Percentiles rank a stretch among this genome's conserved stretches.
phyloP scores from a whole-genome alignment of 2,888 invertebrate genomes.

The Polydrusus tereticollis region DNA sequence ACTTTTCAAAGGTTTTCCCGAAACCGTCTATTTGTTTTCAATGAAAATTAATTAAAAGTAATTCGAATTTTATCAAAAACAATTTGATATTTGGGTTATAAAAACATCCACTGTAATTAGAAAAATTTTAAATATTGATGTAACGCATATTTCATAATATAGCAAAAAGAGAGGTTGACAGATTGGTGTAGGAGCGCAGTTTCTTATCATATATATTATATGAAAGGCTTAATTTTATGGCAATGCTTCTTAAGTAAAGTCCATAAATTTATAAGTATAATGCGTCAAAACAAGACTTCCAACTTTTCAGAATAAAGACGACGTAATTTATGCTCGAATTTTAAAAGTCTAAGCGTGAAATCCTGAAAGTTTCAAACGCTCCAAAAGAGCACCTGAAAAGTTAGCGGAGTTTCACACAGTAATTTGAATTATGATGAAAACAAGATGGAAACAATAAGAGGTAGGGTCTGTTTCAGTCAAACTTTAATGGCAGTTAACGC shows the following conservation, averaged over 20 bases:
- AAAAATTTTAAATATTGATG: too few species aligned
- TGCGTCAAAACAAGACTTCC: background rate
- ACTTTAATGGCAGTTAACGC: too few species aligned
- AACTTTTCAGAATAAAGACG: background rate
- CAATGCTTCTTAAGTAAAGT: too few species aligned
- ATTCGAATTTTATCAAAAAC: background rate
- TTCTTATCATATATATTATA: too few species aligned
- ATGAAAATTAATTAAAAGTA: background rate
- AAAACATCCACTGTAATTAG: too few species aligned
- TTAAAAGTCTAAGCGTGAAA: background rate
- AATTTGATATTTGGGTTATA: background rate
- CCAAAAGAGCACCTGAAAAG: background rate
- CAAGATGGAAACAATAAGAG: background rate
- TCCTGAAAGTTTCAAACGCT: background rate
- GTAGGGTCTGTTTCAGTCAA: background rate
- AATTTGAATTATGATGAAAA: background rate
- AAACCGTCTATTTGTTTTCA: background rate
- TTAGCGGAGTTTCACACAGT: background rate
- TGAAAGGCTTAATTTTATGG: too few species aligned
- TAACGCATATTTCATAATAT: too few species aligned
- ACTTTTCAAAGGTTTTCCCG: background rate
- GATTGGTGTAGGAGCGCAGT: too few species aligned
- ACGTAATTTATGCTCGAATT: background rate
- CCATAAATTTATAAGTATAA: background rate
- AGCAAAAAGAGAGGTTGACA: too few species aligned